A percentile compares a stretch with the other conserved stretches of the same genome.
Evolutionary conservation across 2,113 vertebrate genomes (phyloP).

Genomic region (Clinocottus analis): DNA sequence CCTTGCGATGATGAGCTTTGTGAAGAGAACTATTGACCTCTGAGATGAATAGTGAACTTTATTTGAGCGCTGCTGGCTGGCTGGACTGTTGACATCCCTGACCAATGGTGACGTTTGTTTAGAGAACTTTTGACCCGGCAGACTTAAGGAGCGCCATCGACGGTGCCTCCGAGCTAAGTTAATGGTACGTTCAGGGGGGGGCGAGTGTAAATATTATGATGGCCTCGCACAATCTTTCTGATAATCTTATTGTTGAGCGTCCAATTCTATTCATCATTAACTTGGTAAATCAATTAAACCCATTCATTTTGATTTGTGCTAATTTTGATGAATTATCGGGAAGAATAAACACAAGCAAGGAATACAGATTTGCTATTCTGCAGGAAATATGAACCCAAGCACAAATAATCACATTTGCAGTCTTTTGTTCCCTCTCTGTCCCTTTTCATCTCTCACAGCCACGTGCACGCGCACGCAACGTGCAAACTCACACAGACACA

Average conservation of each 20-base stretch:
- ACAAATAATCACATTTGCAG: slow-evolving; percentile 9
- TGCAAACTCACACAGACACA: slow-evolving; percentile 26
- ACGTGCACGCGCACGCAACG: slow-evolving; percentile 19
- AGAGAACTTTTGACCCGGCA: slow-evolving; percentile 72
- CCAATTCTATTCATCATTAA: neutral
- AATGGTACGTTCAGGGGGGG: slow-evolving; percentile 27
- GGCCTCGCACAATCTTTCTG: slow-evolving; percentile 13
- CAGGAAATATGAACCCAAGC: slow-evolving; percentile 13
- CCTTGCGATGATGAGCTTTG: slow-evolving; percentile 65
- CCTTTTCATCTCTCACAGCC: slow-evolving; percentile 1
- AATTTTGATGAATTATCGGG: neutral
- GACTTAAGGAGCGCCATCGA: slow-evolving; percentile 47
- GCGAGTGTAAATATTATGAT: slow-evolving; percentile 52
- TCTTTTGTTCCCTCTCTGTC: neutral
- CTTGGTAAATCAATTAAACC: neutral
- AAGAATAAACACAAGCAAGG: neutral
- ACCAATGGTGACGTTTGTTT: slow-evolving; percentile 70
- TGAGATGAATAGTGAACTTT: slow-evolving; percentile 74
- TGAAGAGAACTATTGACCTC: slow-evolving; percentile 72
- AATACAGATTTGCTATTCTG: neutral
- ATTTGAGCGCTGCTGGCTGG: slow-evolving; percentile 51
- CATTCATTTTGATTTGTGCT: neutral
- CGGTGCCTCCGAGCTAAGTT: slow-evolving; percentile 34
- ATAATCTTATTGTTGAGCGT: slow-evolving; percentile 7
- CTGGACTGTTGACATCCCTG: slow-evolving; percentile 62